Evolutionary conservation across 2,113 vertebrate genomes (phyloP).

Genomic region (Rafetus swinhoei): DNA sequence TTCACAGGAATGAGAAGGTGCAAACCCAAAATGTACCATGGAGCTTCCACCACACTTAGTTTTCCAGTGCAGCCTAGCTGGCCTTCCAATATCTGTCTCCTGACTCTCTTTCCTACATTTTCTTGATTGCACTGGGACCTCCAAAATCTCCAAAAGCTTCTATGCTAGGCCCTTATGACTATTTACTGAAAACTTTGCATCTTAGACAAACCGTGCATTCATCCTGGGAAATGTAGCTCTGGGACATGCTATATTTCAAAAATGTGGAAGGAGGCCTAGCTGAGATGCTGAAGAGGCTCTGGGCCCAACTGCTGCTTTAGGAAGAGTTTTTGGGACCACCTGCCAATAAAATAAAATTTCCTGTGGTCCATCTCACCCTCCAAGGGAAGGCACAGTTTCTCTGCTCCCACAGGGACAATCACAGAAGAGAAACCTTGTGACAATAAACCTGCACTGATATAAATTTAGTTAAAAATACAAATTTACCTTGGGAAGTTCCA

Average conservation of each 20-base stretch:
- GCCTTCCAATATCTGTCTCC: neutral
- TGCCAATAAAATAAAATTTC: neutral
- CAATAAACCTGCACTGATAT: neutral
- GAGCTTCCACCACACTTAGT: neutral
- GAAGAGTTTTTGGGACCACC: neutral
- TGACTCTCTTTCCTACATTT: neutral
- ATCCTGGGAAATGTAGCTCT: neutral
- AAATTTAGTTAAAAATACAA: neutral
- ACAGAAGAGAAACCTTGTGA: neutral
- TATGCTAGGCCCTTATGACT: neutral
- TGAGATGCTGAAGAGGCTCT: neutral
- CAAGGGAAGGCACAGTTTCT: neutral
- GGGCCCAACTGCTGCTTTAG: neutral
- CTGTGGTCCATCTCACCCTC: neutral
- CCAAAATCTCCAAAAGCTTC: neutral
- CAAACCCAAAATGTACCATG: neutral
- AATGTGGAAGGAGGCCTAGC: neutral
- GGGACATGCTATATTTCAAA: neutral
- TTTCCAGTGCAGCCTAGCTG: neutral
- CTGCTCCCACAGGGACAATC: neutral
- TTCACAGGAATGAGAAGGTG: neutral
- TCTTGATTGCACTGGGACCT: neutral
- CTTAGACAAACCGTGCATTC: neutral
- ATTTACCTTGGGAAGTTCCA: constrained; percentile 86
- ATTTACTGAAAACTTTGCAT: neutral